phyloP scores from a whole-genome alignment of 2,113 vertebrate genomes.

The Oenanthe melanoleuca region DNA sequence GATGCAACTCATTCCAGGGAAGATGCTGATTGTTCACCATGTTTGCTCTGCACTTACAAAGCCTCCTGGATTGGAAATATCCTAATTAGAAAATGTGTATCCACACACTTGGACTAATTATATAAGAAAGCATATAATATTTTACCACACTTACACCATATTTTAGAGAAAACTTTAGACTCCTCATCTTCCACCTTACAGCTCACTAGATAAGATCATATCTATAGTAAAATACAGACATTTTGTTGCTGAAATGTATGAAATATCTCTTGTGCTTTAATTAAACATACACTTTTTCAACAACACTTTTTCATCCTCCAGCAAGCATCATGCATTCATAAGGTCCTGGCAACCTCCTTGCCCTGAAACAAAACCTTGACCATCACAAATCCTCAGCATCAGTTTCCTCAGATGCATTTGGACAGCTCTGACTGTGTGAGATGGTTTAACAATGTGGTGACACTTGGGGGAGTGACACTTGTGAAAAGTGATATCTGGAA shows the following conservation, averaged over 20 bases:
- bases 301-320: neutral
- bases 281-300: neutral
- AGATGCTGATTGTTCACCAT: neutral
- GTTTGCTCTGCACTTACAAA: neutral
- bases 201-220: neutral
- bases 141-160: neutral
- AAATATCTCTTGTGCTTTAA: neutral
- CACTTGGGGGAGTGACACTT: neutral
- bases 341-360: neutral
- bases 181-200: neutral
- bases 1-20: neutral
- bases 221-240: neutral
- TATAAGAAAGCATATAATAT: neutral
- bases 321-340: neutral
- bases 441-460: neutral
- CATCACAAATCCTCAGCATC: neutral
- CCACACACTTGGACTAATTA: neutral
- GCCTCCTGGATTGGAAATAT: neutral
- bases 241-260: neutral
- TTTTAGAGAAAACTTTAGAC: neutral
- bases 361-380: neutral
- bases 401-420: neutral
- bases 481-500: neutral
- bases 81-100: neutral
- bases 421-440: neutral